These are phyloP conservation scores for Lasioglossum morio DNA, from an alignment of 2,888 invertebrate genomes.

Conservation along the genomic window DNA sequence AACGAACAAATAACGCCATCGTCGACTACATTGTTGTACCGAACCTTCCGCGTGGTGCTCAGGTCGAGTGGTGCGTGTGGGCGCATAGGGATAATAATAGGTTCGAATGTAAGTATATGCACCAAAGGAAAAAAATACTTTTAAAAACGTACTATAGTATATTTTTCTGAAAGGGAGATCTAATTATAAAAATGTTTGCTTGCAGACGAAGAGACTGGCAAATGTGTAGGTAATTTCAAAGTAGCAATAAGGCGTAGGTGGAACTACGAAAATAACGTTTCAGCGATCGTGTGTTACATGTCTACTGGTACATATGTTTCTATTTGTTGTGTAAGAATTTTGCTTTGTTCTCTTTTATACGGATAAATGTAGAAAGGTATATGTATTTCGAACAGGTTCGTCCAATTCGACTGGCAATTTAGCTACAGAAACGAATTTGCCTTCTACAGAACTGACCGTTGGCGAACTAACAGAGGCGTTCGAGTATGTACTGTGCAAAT, in stretches of 20 bases:
- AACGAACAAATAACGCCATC: constrained; percentile 93
- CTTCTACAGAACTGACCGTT: constrained; percentile 83
- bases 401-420: constrained; percentile 83
- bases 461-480: constrained; percentile 86
- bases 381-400: constrained; percentile 75
- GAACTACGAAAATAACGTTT: constrained; percentile 95
- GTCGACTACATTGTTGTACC: constrained; percentile 95
- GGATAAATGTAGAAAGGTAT: constrained; percentile 20
- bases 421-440: constrained; percentile 79
- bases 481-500: constrained; percentile 86
- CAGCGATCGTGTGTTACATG: constrained; percentile 93
- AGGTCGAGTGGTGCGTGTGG: constrained; percentile 97
- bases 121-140: not conserved
- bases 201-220: constrained; percentile 95
- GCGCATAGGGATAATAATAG: constrained; percentile 94
- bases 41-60: constrained; percentile 91
- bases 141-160: not conserved
- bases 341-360: constrained; percentile 20
- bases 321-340: constrained; percentile 6
- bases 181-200: constrained; percentile 58
- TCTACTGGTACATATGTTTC: constrained; percentile 87
- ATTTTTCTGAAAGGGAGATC: not conserved
- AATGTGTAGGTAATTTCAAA: constrained; percentile 92
- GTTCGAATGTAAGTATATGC: constrained; percentile 90
- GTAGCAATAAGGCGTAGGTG: constrained; percentile 94